These are phyloP conservation scores for Trochalopteron elliotii DNA, from an alignment of 2,113 vertebrate species.

Conservation along the genomic window DNA sequence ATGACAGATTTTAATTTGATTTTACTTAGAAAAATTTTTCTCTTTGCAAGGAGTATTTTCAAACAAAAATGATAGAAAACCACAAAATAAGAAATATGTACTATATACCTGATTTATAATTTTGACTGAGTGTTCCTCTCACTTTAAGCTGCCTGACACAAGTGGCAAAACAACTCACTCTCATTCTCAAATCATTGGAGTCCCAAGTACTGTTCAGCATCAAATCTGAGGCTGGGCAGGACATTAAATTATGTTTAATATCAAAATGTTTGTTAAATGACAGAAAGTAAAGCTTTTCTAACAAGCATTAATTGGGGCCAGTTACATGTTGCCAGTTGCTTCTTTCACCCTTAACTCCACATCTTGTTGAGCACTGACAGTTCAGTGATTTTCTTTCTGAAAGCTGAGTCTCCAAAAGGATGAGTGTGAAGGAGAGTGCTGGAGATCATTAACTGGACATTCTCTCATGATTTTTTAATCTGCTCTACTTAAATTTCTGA, in stretches of 20 bases:
- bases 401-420: background rate
- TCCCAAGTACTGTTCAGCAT: background rate
- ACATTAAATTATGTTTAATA: background rate
- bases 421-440: background rate
- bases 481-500: background rate
- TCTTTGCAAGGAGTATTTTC: background rate
- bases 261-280: background rate
- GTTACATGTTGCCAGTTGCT: background rate
- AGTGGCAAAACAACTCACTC: background rate
- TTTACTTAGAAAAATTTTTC: background rate
- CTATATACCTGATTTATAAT: background rate
- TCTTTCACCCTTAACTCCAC: background rate
- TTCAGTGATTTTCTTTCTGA: background rate
- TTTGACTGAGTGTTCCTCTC: background rate
- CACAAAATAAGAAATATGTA: background rate
- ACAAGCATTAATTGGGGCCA: background rate
- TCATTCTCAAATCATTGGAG: background rate
- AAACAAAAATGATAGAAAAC: background rate
- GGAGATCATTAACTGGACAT: background rate
- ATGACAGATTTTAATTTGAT: background rate
- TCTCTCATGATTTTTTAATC: background rate
- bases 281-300: background rate
- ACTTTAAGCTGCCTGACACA: background rate
- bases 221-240: background rate
- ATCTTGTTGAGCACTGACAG: background rate